Base-by-base conservation (phyloP, 2,888 invertebrate species). In the Trichopria drosophilae region DNA sequence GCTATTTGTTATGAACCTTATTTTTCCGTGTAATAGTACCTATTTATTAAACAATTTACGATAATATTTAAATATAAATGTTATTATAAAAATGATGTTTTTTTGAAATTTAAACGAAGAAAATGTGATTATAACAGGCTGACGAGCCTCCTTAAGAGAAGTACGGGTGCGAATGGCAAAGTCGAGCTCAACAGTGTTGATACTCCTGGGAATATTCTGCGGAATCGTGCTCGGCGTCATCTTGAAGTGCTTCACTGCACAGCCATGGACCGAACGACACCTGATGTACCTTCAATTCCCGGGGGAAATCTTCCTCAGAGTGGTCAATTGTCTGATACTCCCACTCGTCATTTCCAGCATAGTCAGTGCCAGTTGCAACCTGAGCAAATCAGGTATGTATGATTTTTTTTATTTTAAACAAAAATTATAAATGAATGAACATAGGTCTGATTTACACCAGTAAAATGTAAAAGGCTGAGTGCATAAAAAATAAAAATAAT, bases 201-300 rank as follows among this genome's bases (percentile, higher is more conserved):
- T 64, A 4, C 19, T 68, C 6, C 15, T 61, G 18, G 65, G 70
- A 22, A 67, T 72, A 34, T 39, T 53, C 40, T 45, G 45, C 48
- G 71, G 70, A 4, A 58, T 67, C 31, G 42, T 37, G n/a, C 42
- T 64, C 18, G 73, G 72, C 22, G 31, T 65, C 7, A 26, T 57
- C 22, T 53, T 75, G 12, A 71, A 68, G 53, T n/a, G 9, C 6
- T 39, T 46, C 49, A 69, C 65, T 9, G 28, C 31, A 10, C 65
- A 80, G 62, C 77, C 81, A 66, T 92, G 90, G 91, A 80, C 85
- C 9, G 79, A 83, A 55, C 79, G 96, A 50, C 87, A 93, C 58
- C 85, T 93, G 61, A 92, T 93, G 88, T 96, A 96, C 79, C 84
- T 96, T 66, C 88, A 90, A 70, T 95, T 93, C 77, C 90, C 93